Conservation (phyloP, 37 sponge, comb jelly and placozoan species). For the Cliona cf. orientalis region DNA sequence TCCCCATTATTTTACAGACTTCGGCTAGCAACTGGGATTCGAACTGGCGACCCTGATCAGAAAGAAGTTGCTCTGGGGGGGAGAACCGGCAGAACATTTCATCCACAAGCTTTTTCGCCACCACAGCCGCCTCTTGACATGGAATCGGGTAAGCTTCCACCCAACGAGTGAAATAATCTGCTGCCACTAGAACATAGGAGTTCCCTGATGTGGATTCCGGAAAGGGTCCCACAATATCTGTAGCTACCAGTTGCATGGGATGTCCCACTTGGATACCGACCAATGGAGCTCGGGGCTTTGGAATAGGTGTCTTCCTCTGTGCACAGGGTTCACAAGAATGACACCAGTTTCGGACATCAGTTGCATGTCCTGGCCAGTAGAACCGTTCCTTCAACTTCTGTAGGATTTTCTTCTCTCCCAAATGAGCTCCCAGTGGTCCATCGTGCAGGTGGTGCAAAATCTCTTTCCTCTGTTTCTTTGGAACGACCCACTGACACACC, state of each 20-base stretch:
- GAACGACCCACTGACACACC: slow-evolving; percentile 33
- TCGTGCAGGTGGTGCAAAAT: slow-evolving; percentile 18
- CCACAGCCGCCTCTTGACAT: slow-evolving; percentile 59
- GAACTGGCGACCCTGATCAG: slow-evolving; percentile 57
- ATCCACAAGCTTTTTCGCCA: slow-evolving; percentile 35
- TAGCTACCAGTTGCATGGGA: slow-evolving; percentile 47
- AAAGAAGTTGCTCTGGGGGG: slow-evolving; percentile 50
- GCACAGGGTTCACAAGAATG: slow-evolving; percentile 33
- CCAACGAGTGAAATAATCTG: slow-evolving; percentile 62
- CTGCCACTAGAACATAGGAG: slow-evolving; percentile 44
- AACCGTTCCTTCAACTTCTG: slow-evolving; percentile 37
- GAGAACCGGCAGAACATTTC: slow-evolving; percentile 63
- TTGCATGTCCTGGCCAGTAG: slow-evolving; percentile 52
- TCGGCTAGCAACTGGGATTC: slow-evolving; percentile 41
- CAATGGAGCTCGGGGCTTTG: slow-evolving; percentile 22
- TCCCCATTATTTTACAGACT: slow-evolving; percentile 28
- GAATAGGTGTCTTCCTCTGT: slow-evolving; percentile 22
- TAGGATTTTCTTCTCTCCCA: slow-evolving; percentile 42
- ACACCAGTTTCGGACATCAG: slow-evolving; percentile 37
- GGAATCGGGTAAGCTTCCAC: slow-evolving; percentile 63
- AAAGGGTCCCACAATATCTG: slow-evolving; percentile 57
- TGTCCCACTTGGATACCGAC: slow-evolving; percentile 21
- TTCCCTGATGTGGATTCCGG: slow-evolving; percentile 48
- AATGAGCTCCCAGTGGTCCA: slow-evolving; percentile 23
- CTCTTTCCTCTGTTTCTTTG: neutral